Percentiles rank a stretch among this genome's conserved stretches.
phyloP scores from a whole-genome alignment of 2,888 invertebrate genomes.

The Drosophila prolongata region DNA sequence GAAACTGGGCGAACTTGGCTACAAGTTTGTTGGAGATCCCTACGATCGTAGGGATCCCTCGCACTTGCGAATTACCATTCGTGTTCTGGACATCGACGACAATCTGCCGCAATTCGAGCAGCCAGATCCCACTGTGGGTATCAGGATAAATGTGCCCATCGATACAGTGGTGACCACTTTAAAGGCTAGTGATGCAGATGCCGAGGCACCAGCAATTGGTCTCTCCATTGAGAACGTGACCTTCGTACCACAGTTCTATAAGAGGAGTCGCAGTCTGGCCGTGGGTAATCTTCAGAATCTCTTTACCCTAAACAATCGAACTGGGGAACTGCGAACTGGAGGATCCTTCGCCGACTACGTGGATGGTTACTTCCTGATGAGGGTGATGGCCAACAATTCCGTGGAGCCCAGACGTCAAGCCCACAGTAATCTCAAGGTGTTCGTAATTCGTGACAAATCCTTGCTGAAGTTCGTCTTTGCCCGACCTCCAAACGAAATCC shows the following conservation, averaged over 20 bases:
- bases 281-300: constrained; percentile 85
- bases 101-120: constrained; percentile 89
- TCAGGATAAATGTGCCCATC: constrained; percentile 90
- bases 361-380: constrained; percentile 88
- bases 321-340: constrained; percentile 90
- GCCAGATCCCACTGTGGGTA: constrained; percentile 88
- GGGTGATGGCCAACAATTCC: constrained; percentile 88
- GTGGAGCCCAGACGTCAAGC: constrained; percentile 85
- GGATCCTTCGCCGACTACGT: constrained; percentile 88
- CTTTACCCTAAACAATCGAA: constrained; percentile 88
- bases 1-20: constrained; percentile 86
- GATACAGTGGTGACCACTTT: constrained; percentile 89
- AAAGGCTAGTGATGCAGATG: constrained; percentile 89
- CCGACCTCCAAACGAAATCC: constrained; percentile 87
- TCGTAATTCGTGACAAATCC: constrained; percentile 90
- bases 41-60: constrained; percentile 89
- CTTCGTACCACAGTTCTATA: constrained; percentile 85
- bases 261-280: constrained; percentile 84
- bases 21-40: constrained; percentile 72
- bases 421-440: constrained; percentile 87
- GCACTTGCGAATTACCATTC: constrained; percentile 88
- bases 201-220: constrained; percentile 88
- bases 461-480: constrained; percentile 89
- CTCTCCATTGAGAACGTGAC: constrained; percentile 87
- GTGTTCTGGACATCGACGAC: constrained; percentile 90